Base-by-base conservation (phyloP, 2,797 vertebrate genomes). In the Todus mexicanus region DNA sequence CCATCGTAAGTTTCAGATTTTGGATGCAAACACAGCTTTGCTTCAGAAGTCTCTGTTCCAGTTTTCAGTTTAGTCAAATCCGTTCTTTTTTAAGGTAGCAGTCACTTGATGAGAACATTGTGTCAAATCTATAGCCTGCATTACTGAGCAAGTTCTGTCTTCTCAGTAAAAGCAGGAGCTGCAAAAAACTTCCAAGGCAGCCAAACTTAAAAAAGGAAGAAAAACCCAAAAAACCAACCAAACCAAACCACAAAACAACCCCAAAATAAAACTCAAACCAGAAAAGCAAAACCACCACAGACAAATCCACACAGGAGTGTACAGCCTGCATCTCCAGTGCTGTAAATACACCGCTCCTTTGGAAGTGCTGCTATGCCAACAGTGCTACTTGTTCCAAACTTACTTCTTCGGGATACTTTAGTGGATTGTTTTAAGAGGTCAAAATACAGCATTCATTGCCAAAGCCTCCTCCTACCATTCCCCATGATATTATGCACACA, bases 401-500 rank as follows among this genome's bases (percentile, higher is more conserved):
- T 25, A n/a, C 4, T 22, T 63, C 33, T 71, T n/a, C 31, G 8
- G n/a, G 26, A 85, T 8, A 64, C 20, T 40, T 59, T 7, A 29
- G 31, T 12, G 31, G 29, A 29, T 43, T 31, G 35, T 33, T 87
- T 66, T 29, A 81, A 29, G 38, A 69, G 19, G 70, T 57, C 45
- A 92, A 74, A 92, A 68, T 12, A 74, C 10, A 84, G 9, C 1
- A 2, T 37, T 66, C 64, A 68, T 3, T 45, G 38, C 37, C 11
- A 43, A 85, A 84, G 11, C 56, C 27, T 83, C 7, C 43, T 42
- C 51, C 50, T 45, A 3, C 12, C n/a, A 10, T 31, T 68, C 42
- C 45, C 59, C 65, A 38, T 18, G 57, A 14, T 26, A 69, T 1
- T 42, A 43, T 0, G 0, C 12, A 48, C 10, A 71, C 4, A 14